These are phyloP conservation scores for Poeciliopsis prolifica DNA, from an alignment of 2,113 vertebrate species.

Conservation along the genomic window DNA sequence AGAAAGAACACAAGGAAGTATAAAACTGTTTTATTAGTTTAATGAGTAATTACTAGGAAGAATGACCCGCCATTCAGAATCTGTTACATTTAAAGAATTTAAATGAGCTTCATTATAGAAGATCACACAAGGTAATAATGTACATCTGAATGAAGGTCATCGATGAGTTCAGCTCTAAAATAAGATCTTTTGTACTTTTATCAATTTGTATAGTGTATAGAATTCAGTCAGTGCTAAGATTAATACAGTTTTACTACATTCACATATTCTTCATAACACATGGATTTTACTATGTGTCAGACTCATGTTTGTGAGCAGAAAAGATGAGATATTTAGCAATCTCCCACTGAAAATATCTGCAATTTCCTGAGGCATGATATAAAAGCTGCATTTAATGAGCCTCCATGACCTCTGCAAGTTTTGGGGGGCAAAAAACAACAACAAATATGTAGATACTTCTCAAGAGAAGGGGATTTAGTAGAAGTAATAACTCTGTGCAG, in stretches of 20 bases:
- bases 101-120: conserved; percentile 41
- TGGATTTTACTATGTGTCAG: neutral
- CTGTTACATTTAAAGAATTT: conserved; percentile 50
- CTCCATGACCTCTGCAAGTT: too few relatives aligned
- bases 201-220: conserved; percentile 19
- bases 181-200: conserved; percentile 59
- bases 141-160: conserved; percentile 36
- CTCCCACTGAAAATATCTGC: neutral
- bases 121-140: conserved; percentile 40
- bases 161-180: conserved; percentile 41
- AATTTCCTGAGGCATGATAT: neutral
- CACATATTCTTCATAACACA: neutral
- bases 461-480: neutral
- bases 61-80: conserved; percentile 11
- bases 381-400: neutral
- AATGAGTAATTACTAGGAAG: too few relatives aligned
- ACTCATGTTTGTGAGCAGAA: neutral
- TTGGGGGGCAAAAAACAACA: neutral
- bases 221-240: conserved; percentile 26
- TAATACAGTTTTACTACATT: neutral
- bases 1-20: neutral
- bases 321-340: neutral
- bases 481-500: too few relatives aligned
- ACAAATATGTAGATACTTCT: neutral
- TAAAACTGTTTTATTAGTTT: neutral